A percentile compares a stretch with the other conserved stretches of the same genome.
Evolutionary conservation across 2,888 invertebrate genomes (phyloP).

Genomic region (Papilio elwesi): DNA sequence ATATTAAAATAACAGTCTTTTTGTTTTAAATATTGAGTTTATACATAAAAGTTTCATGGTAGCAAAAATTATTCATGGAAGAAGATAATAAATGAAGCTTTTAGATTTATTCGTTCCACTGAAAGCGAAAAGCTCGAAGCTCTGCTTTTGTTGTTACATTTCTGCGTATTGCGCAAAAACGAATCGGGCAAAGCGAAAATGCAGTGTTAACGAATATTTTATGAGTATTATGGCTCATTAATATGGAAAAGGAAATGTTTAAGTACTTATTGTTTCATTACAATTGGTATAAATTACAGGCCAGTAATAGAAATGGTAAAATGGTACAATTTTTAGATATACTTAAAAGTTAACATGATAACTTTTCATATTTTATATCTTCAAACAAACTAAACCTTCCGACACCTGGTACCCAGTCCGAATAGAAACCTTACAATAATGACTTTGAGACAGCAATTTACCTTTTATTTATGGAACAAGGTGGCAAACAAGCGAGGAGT

Average conservation of each 20-base stretch:
- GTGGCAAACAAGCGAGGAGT: too few species aligned
- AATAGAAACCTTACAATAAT: too few species aligned
- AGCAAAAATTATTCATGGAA: slow-evolving; percentile 23
- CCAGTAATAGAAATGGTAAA: too few species aligned
- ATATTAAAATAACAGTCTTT: neutral
- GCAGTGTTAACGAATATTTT: slow-evolving; percentile 22
- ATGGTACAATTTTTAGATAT: too few species aligned
- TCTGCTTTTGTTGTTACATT: slow-evolving; percentile 14
- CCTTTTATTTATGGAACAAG: too few species aligned
- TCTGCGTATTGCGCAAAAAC: slow-evolving; percentile 1
- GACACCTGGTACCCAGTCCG: too few species aligned
- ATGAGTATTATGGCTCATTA: slow-evolving; percentile 7
- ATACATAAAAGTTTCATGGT: neutral
- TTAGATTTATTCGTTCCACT: slow-evolving; percentile 18
- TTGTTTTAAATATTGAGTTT: neutral
- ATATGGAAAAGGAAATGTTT: neutral
- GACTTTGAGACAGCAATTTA: too few species aligned
- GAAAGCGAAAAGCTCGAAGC: slow-evolving; percentile 22
- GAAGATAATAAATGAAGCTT: slow-evolving; percentile 14
- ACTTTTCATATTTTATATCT: too few species aligned
- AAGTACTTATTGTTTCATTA: neutral
- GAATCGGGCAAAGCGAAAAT: slow-evolving; percentile 21
- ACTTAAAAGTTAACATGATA: too few species aligned
- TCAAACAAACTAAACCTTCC: too few species aligned
- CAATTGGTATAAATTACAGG: neutral